phyloP scores from a whole-genome alignment of 2,113 vertebrate genomes.

The Baryphthengus martii region DNA sequence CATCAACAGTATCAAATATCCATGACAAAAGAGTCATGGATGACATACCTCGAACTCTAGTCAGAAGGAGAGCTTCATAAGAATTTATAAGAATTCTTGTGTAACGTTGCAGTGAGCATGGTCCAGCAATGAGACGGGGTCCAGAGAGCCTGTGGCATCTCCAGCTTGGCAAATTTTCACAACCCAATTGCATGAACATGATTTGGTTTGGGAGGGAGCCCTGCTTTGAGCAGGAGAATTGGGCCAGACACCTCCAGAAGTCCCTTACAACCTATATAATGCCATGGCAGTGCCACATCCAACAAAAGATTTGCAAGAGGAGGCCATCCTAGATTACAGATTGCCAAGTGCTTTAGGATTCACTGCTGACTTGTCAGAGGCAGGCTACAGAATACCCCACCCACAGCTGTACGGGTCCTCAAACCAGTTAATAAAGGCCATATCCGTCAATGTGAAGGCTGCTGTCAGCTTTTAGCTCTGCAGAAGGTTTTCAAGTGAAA shows the following conservation, averaged over 20 bases:
- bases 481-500: not conserved
- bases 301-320: not conserved
- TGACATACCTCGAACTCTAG: not conserved
- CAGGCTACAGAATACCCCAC: not conserved
- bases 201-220: not conserved
- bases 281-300: not conserved
- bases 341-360: not conserved
- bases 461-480: not conserved
- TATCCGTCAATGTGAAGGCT: fast-evolving
- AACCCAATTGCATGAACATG: not conserved
- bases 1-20: not conserved
- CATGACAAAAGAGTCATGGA: not conserved
- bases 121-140: not conserved
- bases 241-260: not conserved
- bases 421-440: not conserved
- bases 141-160: not conserved
- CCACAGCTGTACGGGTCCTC: not conserved
- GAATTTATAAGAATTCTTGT: not conserved
- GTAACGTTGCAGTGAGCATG: not conserved
- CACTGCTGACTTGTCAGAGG: not conserved
- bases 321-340: not conserved
- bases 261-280: not conserved
- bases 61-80: not conserved
- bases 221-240: not conserved
- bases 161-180: not conserved